phyloP scores from a whole-genome alignment of 2,797 vertebrate species.

The Hipposideros larvatus region DNA sequence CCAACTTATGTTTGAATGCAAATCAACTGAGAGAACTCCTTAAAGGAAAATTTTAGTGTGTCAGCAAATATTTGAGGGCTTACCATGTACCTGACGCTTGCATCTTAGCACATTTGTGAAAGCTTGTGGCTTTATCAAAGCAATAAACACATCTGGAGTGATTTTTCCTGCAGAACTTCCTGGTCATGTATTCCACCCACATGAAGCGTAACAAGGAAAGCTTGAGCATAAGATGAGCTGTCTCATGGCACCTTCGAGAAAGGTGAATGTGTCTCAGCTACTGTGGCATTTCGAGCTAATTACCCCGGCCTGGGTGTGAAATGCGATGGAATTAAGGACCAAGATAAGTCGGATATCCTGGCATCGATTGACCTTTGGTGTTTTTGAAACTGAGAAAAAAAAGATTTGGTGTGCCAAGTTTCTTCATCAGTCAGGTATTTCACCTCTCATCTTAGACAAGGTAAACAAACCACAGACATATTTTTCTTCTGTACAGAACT shows the following conservation, averaged over 20 bases:
- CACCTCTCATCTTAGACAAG: constrained; percentile 50
- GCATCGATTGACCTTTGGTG: not conserved
- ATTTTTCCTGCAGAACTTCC: constrained; percentile 56
- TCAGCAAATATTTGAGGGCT: not conserved
- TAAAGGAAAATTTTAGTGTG: not conserved
- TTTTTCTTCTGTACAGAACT: constrained; percentile 49
- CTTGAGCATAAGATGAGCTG: not conserved
- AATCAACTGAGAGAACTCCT: not conserved
- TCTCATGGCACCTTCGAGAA: not conserved
- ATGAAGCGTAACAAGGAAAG: not conserved
- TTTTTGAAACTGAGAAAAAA: not conserved
- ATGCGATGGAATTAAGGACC: not conserved
- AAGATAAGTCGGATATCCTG: not conserved
- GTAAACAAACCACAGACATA: constrained; percentile 58
- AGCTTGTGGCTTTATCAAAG: not conserved
- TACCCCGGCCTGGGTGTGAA: not conserved
- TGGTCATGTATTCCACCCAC: constrained; percentile 1
- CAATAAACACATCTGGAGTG: not conserved
- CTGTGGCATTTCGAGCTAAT: not conserved
- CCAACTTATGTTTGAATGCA: not conserved
- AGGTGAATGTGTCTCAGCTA: accelerated
- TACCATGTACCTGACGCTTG: not conserved
- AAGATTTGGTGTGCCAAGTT: not conserved
- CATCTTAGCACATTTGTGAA: not conserved
- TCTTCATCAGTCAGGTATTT: constrained; percentile 49